Conservation (phyloP, 2,888 invertebrate genomes). For the Nymphalis urticae region DNA sequence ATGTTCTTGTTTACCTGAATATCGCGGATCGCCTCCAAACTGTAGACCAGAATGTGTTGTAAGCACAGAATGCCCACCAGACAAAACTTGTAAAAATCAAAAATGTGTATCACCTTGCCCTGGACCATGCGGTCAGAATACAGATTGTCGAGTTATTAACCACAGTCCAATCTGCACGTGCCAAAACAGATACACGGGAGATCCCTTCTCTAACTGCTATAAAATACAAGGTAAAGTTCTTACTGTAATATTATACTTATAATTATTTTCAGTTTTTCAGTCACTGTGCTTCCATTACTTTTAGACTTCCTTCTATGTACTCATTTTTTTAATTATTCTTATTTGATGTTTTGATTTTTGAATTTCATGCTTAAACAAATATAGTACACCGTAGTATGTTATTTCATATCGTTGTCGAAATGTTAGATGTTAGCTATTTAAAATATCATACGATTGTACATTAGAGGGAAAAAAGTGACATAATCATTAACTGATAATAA, state of each 20-base stretch:
- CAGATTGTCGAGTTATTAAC: conserved; percentile 86
- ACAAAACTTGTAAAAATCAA: conserved; percentile 85
- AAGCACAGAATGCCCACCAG: conserved; percentile 84
- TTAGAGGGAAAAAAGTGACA: too few relatives aligned
- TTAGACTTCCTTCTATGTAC: background rate
- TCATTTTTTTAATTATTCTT: too few relatives aligned
- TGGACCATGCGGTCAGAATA: conserved; percentile 86
- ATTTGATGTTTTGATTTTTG: too few relatives aligned
- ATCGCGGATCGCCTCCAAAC: conserved; percentile 85
- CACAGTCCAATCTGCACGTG: conserved; percentile 88
- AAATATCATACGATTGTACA: too few relatives aligned
- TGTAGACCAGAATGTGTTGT: conserved; percentile 89
- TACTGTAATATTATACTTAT: conserved; percentile 2
- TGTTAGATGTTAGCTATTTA: too few relatives aligned
- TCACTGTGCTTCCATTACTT: conserved; percentile 7
- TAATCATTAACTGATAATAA: too few relatives aligned
- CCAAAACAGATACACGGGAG: conserved; percentile 80
- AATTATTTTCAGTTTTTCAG: too few relatives aligned
- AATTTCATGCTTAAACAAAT: too few relatives aligned
- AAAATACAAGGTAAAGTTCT: conserved; percentile 64
- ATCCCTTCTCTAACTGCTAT: conserved; percentile 85
- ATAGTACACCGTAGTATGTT: too few relatives aligned
- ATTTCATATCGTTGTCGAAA: too few relatives aligned
- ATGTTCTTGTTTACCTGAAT: conserved; percentile 86
- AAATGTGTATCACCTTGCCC: conserved; percentile 88